These are phyloP conservation scores for Siderastrea radians DNA, from an alignment of 92 coral and sea anemone species.

Conservation along the genomic window DNA sequence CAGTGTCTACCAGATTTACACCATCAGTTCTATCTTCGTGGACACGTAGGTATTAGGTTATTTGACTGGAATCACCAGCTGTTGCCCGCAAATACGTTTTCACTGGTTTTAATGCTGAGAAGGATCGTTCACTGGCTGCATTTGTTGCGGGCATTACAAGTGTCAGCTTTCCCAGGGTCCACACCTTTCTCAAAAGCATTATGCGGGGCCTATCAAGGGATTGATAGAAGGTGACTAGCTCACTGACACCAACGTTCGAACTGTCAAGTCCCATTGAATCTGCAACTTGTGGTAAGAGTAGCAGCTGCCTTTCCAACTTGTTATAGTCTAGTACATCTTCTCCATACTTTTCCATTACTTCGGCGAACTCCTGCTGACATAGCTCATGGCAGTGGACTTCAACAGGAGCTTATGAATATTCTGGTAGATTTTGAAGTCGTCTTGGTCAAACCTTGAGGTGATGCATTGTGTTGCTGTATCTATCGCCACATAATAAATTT, in stretches of 20 bases:
- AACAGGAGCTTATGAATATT: constrained; percentile 60
- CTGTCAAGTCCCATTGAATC: constrained; percentile 29
- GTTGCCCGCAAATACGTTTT: constrained; percentile 63
- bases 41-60: constrained; percentile 60
- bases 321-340: constrained; percentile 33
- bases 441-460: constrained; percentile 66
- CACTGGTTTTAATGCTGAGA: constrained; percentile 69
- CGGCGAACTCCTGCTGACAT: constrained; percentile 49
- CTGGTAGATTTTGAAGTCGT: constrained; percentile 66
- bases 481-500: constrained; percentile 56
- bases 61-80: constrained; percentile 55
- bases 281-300: constrained; percentile 62
- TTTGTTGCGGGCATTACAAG: constrained; percentile 69
- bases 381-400: constrained; percentile 58
- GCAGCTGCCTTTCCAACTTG: constrained; percentile 62
- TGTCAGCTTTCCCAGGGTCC: constrained; percentile 64
- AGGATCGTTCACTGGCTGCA: constrained; percentile 69
- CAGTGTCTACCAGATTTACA: constrained; percentile 52
- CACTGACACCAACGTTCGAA: constrained; percentile 45
- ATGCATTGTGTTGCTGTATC: constrained; percentile 55
- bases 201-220: constrained; percentile 12
- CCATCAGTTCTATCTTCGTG: constrained; percentile 65
- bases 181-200: constrained; percentile 60
- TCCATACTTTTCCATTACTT: constrained; percentile 49
- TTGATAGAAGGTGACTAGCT: neutral